Conservation (phyloP, 2,113 vertebrate genomes). For the Turdus rufiventris region DNA sequence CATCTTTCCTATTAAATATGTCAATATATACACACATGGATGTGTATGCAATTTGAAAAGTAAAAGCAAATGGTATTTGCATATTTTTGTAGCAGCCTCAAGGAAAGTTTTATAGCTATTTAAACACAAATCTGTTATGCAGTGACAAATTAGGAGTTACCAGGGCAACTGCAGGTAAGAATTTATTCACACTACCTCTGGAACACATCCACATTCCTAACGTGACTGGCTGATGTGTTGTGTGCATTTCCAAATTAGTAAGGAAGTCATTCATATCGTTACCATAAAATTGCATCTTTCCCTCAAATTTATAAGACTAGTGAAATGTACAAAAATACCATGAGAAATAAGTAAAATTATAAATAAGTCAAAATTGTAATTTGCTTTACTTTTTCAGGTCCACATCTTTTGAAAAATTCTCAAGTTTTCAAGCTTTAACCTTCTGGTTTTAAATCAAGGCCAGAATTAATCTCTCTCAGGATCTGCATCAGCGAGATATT, state of each 20-base stretch:
- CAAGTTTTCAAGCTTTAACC: neutral
- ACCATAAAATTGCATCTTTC: neutral
- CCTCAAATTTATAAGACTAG: neutral
- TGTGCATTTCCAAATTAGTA: constrained; percentile 2
- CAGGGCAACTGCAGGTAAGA: constrained; percentile 15
- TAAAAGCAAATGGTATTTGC: neutral
- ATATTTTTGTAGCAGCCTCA: neutral
- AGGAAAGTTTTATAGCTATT: constrained; percentile 1
- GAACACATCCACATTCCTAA: neutral
- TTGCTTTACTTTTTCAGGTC: neutral
- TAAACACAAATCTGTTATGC: neutral
- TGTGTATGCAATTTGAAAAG: neutral
- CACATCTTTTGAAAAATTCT: neutral
- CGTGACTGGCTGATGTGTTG: neutral
- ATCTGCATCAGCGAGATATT: neutral
- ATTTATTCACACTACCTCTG: constrained; percentile 3
- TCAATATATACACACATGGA: neutral
- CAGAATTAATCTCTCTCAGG: neutral
- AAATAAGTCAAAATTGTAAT: neutral
- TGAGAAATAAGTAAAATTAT: neutral
- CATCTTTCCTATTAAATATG: neutral
- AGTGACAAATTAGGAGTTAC: constrained; percentile 38
- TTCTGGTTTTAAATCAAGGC: neutral
- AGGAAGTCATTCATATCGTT: neutral
- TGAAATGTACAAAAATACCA: neutral